Base-by-base conservation (phyloP, 92 coral and sea anemone species). In the Montipora capitata region DNA sequence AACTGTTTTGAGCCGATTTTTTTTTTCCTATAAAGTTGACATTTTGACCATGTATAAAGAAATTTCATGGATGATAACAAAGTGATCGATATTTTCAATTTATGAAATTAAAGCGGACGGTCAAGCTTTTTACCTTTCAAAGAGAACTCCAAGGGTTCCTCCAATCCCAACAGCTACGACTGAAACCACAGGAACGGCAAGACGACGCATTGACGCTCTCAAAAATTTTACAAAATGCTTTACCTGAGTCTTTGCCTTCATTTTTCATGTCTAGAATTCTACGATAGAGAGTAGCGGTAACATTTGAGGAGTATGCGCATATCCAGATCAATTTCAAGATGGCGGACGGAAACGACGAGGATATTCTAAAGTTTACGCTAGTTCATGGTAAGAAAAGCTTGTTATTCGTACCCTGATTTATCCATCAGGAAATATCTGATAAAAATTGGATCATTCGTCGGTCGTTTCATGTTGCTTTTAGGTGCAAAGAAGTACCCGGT, bases 141-240 rank as follows among this genome's bases (percentile, higher is more conserved):
- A 67, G 0, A 73, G 67, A 41, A 88, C 35, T 39, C 96, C 98
- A 56, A 95, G 87, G 6, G 77, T 48, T 17, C 98, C 93, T 40
- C 98, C 94, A 48, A 89, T 61, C 45, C 96, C 94, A 69, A 81
- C 64, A 85, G 93, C 89, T 59, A 88, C 61, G 52, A 81, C 15
- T 43, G 96, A 77, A 16, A 84, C 79, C 17, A 91, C 14, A 10
- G 96, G 79, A 16, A 76, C 71, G 0, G 72, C 35, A 15, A 83
- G 9, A 15, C 90, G 90, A 38, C 73, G 82, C 92, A 93, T 91
- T 12, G 40, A 8, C 16, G n/a, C 72, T 57, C 27, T 59, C 8
- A 77, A 76, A 40, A 41, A 41, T 45, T 9, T 38, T 10, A 8
- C 10, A 27, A 44, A 72, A 44, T 72, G 43, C 15, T 68, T 27